phyloP scores from a whole-genome alignment of 2,113 vertebrate genomes.

The Cebus imitator region DNA sequence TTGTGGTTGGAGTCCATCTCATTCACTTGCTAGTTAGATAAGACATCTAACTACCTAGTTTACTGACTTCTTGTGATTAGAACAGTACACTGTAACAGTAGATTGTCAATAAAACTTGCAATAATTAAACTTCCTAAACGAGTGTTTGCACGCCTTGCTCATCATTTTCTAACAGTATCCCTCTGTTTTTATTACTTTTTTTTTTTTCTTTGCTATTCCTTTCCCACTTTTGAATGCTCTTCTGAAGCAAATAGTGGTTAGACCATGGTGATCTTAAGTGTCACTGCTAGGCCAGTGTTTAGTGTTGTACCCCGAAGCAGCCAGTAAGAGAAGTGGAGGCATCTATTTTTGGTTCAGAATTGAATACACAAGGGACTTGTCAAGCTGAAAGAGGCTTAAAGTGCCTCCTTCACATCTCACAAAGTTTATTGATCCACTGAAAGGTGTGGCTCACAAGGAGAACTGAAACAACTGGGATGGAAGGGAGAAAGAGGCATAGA shows the following conservation, averaged over 20 bases:
- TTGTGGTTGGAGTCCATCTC: background rate
- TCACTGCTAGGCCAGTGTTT: background rate
- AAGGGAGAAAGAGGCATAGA: background rate
- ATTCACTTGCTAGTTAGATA: background rate
- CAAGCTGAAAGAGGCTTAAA: background rate
- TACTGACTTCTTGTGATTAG: background rate
- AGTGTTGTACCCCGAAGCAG: background rate
- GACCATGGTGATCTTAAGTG: background rate
- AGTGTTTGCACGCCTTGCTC: background rate
- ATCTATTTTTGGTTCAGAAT: conserved; percentile 15
- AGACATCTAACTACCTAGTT: background rate
- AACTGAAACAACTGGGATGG: background rate
- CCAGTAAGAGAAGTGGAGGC: background rate
- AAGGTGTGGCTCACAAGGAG: background rate
- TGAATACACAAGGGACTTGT: background rate
- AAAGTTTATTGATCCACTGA: background rate
- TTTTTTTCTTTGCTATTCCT: background rate
- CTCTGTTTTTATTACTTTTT: background rate
- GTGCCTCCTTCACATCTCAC: background rate
- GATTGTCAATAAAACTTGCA: background rate
- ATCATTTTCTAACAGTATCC: background rate
- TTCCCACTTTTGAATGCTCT: background rate
- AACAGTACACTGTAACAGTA: background rate
- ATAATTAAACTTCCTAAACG: background rate
- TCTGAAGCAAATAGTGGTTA: background rate